Evolutionary conservation across 23 tunicate species (phyloP), one percentile per base, ranked within the genome.

Genomic region (Trididemnum clinides): DNA sequence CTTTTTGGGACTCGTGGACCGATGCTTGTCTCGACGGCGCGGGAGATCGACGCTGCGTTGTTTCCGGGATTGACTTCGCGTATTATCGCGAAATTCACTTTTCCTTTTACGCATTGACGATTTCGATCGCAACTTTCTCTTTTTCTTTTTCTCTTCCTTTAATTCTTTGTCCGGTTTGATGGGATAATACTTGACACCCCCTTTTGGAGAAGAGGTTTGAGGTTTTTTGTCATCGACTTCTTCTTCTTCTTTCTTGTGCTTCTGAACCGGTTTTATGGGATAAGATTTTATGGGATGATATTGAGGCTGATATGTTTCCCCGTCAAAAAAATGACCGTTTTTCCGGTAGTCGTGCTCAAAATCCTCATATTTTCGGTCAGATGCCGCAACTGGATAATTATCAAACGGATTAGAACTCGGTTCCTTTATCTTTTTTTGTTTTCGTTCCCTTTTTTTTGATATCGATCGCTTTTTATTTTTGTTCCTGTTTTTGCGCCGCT

Each of bases 331-430:
- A 57, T 73, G 82, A 20, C 80, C 88, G 26, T 44, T 80, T 27
- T 82, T 89, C 32, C 95, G 86, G 36, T 90, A 90, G 58, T 90
- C 95, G 64, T 90, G 39, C 71, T 90, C 95, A 44, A 85, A 90
- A 83, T 90, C 86, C 22, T 71, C 76, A 59, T 90, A 90, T 81
- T 90, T 86, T 1, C 89, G 82, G 32, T 90, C 88, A 0, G 83
- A 44, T 33, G 51, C 86, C 18, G 89, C 86, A 1, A 85, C 86
- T 1, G 95, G 89, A 33, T 90, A 89, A 78, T 89, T 64, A 20
- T 89, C 73, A 54, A 85, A 89, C 0, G 88, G 94, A 71, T 84
- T 89, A 20, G 57, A 36, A 20, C 50, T 79, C 33, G 36, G 38
- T 6, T 20, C 7, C n/a, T 69, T 33, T 5, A 20, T 2, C 34